Percentiles rank a stretch among this genome's conserved stretches.
Evolutionary conservation across 2,888 invertebrate genomes (phyloP).

Genomic region (Caenorhabditis plicata): DNA sequence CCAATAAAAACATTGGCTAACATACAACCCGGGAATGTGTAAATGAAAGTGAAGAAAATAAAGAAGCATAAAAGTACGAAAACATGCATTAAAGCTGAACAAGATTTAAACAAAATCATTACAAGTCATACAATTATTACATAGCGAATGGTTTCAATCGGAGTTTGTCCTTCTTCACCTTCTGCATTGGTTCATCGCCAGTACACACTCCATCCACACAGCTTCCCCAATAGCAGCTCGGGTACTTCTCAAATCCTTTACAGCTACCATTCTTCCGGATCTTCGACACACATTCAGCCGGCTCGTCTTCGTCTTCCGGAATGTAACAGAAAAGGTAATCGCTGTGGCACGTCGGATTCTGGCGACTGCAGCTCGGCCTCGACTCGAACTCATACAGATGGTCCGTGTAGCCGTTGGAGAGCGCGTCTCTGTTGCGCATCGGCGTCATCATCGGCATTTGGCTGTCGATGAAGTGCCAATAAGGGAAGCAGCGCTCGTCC

Average conservation of each 20-base stretch:
- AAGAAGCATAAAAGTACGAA: too few species aligned
- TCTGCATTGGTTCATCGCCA: too few species aligned
- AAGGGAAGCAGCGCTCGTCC: slow-evolving; percentile 46
- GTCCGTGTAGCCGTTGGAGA: slow-evolving; percentile 58
- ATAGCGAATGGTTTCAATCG: slow-evolving; percentile 4
- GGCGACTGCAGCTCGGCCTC: slow-evolving; percentile 41
- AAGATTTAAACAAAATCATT: too few species aligned
- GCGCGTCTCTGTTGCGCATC: slow-evolving; percentile 36
- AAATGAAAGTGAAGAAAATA: too few species aligned
- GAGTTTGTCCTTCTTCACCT: slow-evolving; percentile 19
- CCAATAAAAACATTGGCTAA: too few species aligned
- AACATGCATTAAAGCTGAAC: too few species aligned
- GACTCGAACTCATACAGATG: slow-evolving; percentile 56
- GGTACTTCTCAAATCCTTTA: slow-evolving; percentile 51
- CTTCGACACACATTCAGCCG: slow-evolving; percentile 52
- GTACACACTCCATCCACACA: slow-evolving; percentile 52
- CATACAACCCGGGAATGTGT: too few species aligned
- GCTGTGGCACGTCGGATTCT: slow-evolving; percentile 35
- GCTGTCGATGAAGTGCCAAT: slow-evolving; percentile 52
- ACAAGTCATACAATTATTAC: background rate
- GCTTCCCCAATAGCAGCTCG: slow-evolving; percentile 52
- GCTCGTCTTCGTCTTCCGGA: slow-evolving; percentile 22
- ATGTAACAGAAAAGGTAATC: slow-evolving; percentile 58
- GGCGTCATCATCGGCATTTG: slow-evolving; percentile 50
- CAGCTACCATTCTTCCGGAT: slow-evolving; percentile 56